Percentiles rank a stretch among this genome's conserved stretches.
phyloP scores from a whole-genome alignment of 2,797 vertebrate species.

The Borostomias antarcticus region DNA sequence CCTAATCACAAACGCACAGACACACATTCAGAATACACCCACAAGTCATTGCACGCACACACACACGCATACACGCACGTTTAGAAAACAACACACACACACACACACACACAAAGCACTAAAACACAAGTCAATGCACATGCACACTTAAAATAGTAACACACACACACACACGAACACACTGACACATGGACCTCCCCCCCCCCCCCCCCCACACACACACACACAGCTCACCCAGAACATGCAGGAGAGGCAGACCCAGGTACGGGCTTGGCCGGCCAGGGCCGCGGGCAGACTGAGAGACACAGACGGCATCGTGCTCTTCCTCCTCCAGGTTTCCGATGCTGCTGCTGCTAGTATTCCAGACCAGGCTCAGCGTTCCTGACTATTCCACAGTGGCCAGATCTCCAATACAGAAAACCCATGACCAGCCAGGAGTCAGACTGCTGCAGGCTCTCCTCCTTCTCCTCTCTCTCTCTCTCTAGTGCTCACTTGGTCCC shows the following conservation, averaged over 20 bases:
- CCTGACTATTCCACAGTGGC: conserved; percentile 58
- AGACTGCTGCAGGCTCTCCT: conserved; percentile 29
- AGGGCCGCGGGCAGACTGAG: conserved; percentile 77
- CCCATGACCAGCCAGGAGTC: conserved; percentile 64
- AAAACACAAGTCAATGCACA: background rate
- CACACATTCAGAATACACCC: background rate
- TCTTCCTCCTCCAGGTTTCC: conserved; percentile 26
- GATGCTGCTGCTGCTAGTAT: conserved; percentile 46
- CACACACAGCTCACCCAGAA: conserved; percentile 87
- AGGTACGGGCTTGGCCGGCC: conserved; percentile 81
- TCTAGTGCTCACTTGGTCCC: background rate
- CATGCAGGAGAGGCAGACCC: conserved; percentile 95
- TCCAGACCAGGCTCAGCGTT: conserved; percentile 25
- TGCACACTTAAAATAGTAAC: background rate
- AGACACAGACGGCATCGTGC: conserved; percentile 76
- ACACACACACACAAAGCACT: background rate
- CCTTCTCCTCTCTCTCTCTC: conserved; percentile 1
- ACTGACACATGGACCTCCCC: background rate
- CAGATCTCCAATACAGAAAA: conserved; percentile 44
- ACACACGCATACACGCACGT: background rate
- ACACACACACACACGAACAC: background rate
- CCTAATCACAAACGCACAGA: too few species aligned
- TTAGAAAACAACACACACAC: background rate
- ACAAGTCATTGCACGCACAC: background rate
- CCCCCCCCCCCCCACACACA: background rate